These are phyloP conservation scores for Lepidurus arcticus DNA, from an alignment of 1,140 invertebrate species.

Conservation along the genomic window DNA sequence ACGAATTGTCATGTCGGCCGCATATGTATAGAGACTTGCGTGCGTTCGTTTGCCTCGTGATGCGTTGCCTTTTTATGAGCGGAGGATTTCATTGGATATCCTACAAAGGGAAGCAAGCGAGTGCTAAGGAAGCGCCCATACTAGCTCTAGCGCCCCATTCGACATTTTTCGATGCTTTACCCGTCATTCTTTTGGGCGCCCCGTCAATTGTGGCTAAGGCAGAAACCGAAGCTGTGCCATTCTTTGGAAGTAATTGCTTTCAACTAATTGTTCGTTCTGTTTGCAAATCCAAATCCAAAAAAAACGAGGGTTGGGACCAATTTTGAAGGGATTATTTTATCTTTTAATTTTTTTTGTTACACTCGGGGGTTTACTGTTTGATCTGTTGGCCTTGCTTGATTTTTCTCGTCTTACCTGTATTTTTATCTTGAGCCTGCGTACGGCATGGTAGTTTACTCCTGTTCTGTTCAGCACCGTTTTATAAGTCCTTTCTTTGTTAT, in stretches of 20 bases:
- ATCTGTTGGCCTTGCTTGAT: conserved; percentile 16
- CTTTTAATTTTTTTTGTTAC: conserved; percentile 16
- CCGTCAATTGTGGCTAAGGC: conserved; percentile 83
- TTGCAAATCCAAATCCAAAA: neutral
- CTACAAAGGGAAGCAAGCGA: conserved; percentile 59
- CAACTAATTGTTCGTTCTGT: conserved; percentile 16
- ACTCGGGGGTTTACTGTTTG: neutral
- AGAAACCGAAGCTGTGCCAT: conserved; percentile 66
- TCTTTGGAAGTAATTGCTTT: conserved; percentile 74
- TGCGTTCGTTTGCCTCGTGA: conserved; percentile 57
- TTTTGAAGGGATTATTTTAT: neutral
- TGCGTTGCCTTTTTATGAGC: conserved; percentile 67
- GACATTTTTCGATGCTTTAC: conserved; percentile 80
- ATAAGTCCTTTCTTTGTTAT: neutral
- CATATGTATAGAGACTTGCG: conserved; percentile 49
- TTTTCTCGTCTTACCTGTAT: neutral
- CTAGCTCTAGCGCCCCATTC: conserved; percentile 85
- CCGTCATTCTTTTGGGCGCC: conserved; percentile 68
- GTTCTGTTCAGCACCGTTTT: conserved; percentile 4
- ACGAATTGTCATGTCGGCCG: neutral
- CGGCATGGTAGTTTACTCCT: neutral
- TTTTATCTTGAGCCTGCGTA: conserved; percentile 9
- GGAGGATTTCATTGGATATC: conserved; percentile 72
- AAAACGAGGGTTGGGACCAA: neutral
- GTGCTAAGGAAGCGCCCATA: conserved; percentile 68